These are phyloP conservation scores for Acrobeloides nanus DNA, from an alignment of 2,888 invertebrate species.

Conservation along the genomic window DNA sequence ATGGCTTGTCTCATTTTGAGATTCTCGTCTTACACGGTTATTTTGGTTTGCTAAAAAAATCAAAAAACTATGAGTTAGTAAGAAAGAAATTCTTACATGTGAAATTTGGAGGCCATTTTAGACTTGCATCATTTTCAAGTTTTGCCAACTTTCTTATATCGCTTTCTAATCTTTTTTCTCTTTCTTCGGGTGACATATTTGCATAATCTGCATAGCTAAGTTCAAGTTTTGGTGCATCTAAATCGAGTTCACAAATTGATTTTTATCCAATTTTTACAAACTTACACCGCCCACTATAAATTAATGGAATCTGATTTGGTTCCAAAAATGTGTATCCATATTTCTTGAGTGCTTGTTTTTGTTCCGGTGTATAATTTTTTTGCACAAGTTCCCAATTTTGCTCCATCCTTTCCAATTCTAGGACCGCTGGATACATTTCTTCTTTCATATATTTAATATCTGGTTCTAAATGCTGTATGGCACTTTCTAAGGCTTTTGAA, in stretches of 20 bases:
- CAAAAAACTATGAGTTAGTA: too few species aligned
- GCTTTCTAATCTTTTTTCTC: slow-evolving; percentile 17
- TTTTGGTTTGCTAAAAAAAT: too few species aligned
- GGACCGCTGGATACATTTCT: slow-evolving; percentile 18
- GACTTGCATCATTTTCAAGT: too few species aligned
- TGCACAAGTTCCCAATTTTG: slow-evolving; percentile 17
- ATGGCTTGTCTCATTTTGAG: too few species aligned
- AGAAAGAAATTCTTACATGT: too few species aligned
- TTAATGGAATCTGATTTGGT: slow-evolving; percentile 12
- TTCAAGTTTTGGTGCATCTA: slow-evolving; percentile 10
- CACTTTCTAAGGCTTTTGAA: slow-evolving; percentile 11
- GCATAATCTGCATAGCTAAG: too few species aligned
- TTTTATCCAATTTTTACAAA: slow-evolving; percentile 2
- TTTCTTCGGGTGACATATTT: too few species aligned
- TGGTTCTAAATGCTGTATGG: slow-evolving; percentile 15
- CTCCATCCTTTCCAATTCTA: slow-evolving; percentile 22
- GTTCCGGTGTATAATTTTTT: slow-evolving; percentile 10
- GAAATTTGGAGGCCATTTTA: too few species aligned
- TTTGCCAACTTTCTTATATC: slow-evolving; percentile 22
- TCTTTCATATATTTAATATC: slow-evolving; percentile 15
- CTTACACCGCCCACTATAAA: slow-evolving; percentile 18
- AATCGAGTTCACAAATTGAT: slow-evolving; percentile 5
- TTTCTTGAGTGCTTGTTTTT: slow-evolving; percentile 6
- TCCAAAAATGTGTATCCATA: slow-evolving; percentile 25
- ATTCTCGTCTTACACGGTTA: too few species aligned